A percentile compares a stretch with the other conserved stretches of the same genome.
Conservation (phyloP, 2,113 vertebrate species). For the Cyprinodon brontotheroides region DNA sequence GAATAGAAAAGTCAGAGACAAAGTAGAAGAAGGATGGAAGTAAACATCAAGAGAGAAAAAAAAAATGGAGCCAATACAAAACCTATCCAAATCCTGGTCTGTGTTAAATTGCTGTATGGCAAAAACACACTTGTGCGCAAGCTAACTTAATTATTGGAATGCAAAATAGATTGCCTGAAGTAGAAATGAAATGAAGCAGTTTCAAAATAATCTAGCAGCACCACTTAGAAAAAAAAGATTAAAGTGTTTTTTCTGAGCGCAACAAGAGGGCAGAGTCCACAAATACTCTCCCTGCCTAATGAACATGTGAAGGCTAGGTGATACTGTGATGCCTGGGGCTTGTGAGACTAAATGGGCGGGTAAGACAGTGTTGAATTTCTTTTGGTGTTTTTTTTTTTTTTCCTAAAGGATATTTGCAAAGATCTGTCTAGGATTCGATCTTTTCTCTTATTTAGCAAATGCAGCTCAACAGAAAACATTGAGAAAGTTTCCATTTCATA, state of each 20-base stretch:
- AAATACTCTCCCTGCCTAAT: constrained; percentile 39
- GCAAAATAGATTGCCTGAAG: constrained; percentile 21
- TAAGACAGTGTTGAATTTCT: constrained; percentile 10
- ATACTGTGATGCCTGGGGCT: constrained; percentile 15
- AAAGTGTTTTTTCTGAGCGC: constrained; percentile 25
- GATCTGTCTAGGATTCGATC: constrained; percentile 49
- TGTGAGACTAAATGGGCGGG: constrained; percentile 32
- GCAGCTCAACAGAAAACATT: constrained; percentile 46
- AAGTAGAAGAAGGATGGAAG: constrained; percentile 35
- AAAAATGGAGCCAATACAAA: constrained; percentile 7
- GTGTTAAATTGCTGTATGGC: constrained; percentile 3
- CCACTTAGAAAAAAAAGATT: constrained; percentile 5
- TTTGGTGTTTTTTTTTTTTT: constrained; percentile 7
- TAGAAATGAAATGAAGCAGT: constrained; percentile 34
- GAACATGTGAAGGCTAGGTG: constrained; percentile 42
- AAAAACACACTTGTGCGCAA: constrained; percentile 15
- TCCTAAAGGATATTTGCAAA: constrained; percentile 14
- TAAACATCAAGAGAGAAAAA: constrained; percentile 37
- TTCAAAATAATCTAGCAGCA: constrained; percentile 33
- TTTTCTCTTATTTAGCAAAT: constrained; percentile 7
- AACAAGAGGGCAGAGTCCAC: constrained; percentile 44
- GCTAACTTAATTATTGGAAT: constrained; percentile 26
- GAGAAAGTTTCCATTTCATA: constrained; percentile 7
- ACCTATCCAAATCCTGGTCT: neutral
- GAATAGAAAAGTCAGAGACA: constrained; percentile 38